A percentile compares a stretch with the other conserved stretches of the same genome.
Evolutionary conservation across 1,140 invertebrate genomes (phyloP).

Genomic region (Nasonia vitripennis): DNA sequence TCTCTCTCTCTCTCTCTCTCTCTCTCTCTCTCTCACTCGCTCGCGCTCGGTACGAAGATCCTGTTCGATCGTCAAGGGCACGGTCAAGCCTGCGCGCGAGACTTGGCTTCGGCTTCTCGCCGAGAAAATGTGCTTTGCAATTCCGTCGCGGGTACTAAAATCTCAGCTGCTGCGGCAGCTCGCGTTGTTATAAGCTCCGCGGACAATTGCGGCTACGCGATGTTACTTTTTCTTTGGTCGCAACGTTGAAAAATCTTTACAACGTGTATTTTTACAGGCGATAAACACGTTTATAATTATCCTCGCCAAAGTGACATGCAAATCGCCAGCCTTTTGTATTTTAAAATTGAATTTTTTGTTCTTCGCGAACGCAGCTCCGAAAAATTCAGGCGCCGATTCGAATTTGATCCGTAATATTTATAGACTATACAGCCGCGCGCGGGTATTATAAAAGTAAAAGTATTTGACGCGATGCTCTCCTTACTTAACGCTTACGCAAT

Average conservation of each 20-base stretch:
- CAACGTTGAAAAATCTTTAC: background rate
- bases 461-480: too few species aligned
- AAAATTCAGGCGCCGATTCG: background rate
- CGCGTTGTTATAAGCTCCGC: too few species aligned
- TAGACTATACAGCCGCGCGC: background rate
- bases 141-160: constrained; percentile 15
- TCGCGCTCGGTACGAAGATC: constrained; percentile 30
- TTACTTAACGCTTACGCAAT: background rate
- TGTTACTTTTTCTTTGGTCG: background rate
- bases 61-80: constrained; percentile 45
- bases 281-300: too few species aligned
- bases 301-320: too few species aligned
- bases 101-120: constrained; percentile 12
- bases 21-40: background rate
- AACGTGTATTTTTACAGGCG: background rate
- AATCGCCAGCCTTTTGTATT: background rate
- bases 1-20: background rate
- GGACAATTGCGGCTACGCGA: background rate
- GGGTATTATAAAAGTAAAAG: background rate
- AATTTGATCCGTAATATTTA: background rate
- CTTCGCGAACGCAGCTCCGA: background rate
- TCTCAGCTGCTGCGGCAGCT: background rate
- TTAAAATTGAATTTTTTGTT: background rate
- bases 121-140: constrained; percentile 18
- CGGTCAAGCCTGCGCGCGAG: background rate